Base-by-base conservation (phyloP, 2,888 invertebrate genomes). In the Cerastis leucographa region DNA sequence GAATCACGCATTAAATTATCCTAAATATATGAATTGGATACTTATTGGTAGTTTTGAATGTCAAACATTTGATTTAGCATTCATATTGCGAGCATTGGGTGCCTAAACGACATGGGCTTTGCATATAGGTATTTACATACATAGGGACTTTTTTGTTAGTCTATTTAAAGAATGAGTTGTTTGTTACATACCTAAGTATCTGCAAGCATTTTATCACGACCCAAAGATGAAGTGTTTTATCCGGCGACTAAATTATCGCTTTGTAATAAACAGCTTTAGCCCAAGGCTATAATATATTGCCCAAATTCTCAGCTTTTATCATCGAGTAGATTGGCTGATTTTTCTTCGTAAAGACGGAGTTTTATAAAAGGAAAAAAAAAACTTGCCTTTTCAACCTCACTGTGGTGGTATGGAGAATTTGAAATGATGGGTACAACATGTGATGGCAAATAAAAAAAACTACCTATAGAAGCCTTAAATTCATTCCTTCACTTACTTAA, bases 1-100 rank as follows among this genome's bases (percentile, higher is more conserved):
- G 61, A 68, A 71, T 75, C 8, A 59, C 59, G 71, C 74, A 72
- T 79, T 71, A 68, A 81, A 78, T 84, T 78, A 84, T 74, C 49
- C 67, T 66, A 68, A 80, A 75, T 81, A 49, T 78, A 61, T 46
- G 42, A 65, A 78, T 29, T 62, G 65, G 74, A 62, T 67, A 49
- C 73, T 46, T 61, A 67, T 22, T 54, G 70, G 65, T 73, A 69
- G 76, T 83, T 61, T 83, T 77, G 71, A 83, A 85, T 84, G 70
- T 80, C 82, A 79, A 74, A 67, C 14, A 44, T 65, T 74, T 65
- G 59, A 78, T 67, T 77, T 80, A 35, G 74, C 66, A 85, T 85
- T 85, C 85, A 76, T 70, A 78, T 51, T 72, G 73, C 80, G 66
- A 61, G 35, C 66, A 67, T 40, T 59, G 54, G 17, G 25, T 80